phyloP scores from a whole-genome alignment of 2,797 vertebrate species.

The Microhierax caerulescens region DNA sequence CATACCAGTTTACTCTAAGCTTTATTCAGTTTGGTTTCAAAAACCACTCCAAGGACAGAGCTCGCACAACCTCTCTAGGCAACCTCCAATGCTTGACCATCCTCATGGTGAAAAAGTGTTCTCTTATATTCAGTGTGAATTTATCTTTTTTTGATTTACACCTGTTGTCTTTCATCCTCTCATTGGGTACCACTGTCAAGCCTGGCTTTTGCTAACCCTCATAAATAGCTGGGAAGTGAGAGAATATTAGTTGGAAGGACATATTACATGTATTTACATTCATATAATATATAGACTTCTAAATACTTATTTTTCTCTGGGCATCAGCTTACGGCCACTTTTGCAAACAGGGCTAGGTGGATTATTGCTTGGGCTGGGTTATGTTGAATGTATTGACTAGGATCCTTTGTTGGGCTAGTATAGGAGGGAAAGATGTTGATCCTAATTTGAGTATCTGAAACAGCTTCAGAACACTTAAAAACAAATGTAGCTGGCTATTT shows the following conservation, averaged over 20 bases:
- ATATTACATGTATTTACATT: neutral
- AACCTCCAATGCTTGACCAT: neutral
- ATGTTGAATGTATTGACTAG: neutral
- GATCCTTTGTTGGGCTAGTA: neutral
- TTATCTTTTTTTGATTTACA: neutral
- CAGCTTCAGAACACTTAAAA: neutral
- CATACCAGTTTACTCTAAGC: neutral
- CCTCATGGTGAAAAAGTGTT: neutral
- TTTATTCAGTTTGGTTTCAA: neutral
- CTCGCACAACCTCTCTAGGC: neutral
- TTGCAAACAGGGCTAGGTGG: neutral
- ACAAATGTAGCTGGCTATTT: neutral
- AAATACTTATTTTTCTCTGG: neutral
- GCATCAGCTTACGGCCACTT: neutral
- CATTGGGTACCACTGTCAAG: neutral
- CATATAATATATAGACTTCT: neutral
- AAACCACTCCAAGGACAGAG: neutral
- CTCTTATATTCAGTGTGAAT: neutral
- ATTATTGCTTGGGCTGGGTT: neutral
- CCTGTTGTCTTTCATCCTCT: neutral
- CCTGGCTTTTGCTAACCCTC: neutral
- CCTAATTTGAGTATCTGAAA: neutral
- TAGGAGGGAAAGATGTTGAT: neutral
- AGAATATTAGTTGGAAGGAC: neutral
- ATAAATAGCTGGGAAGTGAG: neutral